Evolutionary conservation across 2,797 vertebrate species (phyloP).

Genomic region (Pangasius macronema): DNA sequence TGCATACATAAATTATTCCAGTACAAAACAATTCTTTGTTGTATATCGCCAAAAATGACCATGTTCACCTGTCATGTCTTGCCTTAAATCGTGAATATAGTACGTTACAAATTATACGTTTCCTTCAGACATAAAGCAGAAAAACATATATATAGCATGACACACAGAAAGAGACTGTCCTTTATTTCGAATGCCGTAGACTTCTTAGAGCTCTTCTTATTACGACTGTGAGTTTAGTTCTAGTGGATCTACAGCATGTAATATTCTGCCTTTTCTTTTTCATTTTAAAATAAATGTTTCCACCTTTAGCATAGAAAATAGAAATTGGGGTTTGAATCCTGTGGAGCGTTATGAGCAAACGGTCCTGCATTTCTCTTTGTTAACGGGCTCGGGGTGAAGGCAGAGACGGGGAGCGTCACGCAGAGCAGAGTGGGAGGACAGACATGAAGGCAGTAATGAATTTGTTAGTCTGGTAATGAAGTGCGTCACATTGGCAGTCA

Average conservation of each 20-base stretch:
- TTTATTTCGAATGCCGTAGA: background rate
- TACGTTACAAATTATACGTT: background rate
- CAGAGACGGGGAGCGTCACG: conserved; percentile 15
- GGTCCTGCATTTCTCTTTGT: conserved; percentile 18
- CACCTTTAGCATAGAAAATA: background rate
- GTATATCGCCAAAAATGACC: background rate
- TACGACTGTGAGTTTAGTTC: background rate
- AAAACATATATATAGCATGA: background rate
- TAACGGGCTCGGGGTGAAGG: conserved; percentile 22
- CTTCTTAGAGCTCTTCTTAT: background rate
- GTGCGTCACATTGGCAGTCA: conserved; percentile 41
- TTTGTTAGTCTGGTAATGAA: conserved; percentile 51
- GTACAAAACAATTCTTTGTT: background rate
- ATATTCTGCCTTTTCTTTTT: background rate
- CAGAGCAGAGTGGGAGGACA: conserved; percentile 37
- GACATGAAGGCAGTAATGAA: conserved; percentile 50
- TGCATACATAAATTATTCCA: background rate
- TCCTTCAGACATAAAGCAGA: background rate
- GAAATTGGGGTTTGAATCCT: background rate
- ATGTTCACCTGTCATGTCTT: background rate
- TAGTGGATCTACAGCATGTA: background rate
- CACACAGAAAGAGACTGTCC: background rate
- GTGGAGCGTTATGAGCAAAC: conserved; percentile 2
- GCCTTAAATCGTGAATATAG: background rate
- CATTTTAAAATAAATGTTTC: background rate